A percentile compares a stretch with the other conserved stretches of the same genome.
Evolutionary conservation across 2,113 vertebrate species (phyloP).

Genomic region (Xiphorhynchus elegans): DNA sequence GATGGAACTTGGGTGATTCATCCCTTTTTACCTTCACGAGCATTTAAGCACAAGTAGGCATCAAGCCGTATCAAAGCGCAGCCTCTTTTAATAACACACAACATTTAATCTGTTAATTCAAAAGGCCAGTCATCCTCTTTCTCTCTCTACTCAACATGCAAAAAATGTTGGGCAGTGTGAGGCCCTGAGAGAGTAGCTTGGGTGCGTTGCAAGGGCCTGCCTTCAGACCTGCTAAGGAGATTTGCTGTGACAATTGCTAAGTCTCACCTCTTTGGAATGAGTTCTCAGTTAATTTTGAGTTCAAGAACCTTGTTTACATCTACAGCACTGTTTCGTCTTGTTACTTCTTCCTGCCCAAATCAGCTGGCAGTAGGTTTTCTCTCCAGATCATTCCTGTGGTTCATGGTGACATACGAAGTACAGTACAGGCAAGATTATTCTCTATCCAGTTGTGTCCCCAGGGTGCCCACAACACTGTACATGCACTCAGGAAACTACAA

Average conservation of each 20-base stretch:
- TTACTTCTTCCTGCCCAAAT: background rate
- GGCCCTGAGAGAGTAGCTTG: background rate
- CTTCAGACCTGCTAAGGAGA: background rate
- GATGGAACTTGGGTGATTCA: background rate
- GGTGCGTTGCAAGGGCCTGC: background rate
- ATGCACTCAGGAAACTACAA: background rate
- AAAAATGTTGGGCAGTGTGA: background rate
- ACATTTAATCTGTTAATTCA: background rate
- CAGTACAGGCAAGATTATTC: rapidly evolving
- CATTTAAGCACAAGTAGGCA: background rate
- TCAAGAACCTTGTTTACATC: background rate
- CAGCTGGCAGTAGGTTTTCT: background rate
- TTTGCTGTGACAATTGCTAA: background rate
- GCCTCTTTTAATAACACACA: background rate
- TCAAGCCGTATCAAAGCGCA: background rate
- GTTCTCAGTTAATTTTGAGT: background rate
- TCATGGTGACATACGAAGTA: background rate
- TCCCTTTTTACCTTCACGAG: background rate
- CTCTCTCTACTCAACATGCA: background rate
- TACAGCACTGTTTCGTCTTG: rapidly evolving
- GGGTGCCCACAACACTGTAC: background rate
- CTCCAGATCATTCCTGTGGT: background rate
- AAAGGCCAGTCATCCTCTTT: background rate
- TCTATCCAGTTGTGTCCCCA: background rate
- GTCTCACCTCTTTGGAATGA: background rate